Evolutionary conservation across 2,888 invertebrate species (phyloP), one percentile per base, ranked within the genome.

Genomic region (Synanthedon myopaeformis): DNA sequence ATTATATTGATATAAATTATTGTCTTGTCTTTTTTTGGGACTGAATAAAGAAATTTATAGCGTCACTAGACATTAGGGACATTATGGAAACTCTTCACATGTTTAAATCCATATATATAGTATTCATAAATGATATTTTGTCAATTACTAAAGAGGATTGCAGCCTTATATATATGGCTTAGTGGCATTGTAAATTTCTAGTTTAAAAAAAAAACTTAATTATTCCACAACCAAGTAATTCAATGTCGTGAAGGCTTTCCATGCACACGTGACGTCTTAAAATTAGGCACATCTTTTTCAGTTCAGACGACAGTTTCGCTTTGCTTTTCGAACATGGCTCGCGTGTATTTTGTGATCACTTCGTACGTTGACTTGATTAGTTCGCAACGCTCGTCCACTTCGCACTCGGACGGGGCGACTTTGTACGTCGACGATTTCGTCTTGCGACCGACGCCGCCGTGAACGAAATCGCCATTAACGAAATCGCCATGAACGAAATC

Each of bases 251-350:
- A 59, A 55, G 56, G 56, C 53, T 10, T 23, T 4, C 55, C 55
- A 54, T 54, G 54, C 53, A 59, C 57, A 51, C 53, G 42, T 55
- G 58, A 59, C 59, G 61, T 59, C 12, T 51, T 28, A 28, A 23
- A 60, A 55, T 57, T 69, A 74, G 74, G 74, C 81, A 74, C 76
- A 71, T 67, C 64, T 68, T 68, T 23, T 23, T 82, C 66, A 87
- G 51, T 23, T 82, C 66, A 87, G 51, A 86, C 86, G 70, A 85
- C 84, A 61, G 86, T 83, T 72, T 86, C 86, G 70, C 76, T 78
- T 61, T 76, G 76, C 59, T 78, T 82, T 51, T 86, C 86, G 67
- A 87, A 87, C 81, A 87, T 83, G 28, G 85, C 84, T 59, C 86
- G 70, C 51, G 86, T 85, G 60, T 86, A 86, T 64, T 84, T 86